Conservation (phyloP, 1,140 invertebrate genomes). For the Drosophila mayri region DNA sequence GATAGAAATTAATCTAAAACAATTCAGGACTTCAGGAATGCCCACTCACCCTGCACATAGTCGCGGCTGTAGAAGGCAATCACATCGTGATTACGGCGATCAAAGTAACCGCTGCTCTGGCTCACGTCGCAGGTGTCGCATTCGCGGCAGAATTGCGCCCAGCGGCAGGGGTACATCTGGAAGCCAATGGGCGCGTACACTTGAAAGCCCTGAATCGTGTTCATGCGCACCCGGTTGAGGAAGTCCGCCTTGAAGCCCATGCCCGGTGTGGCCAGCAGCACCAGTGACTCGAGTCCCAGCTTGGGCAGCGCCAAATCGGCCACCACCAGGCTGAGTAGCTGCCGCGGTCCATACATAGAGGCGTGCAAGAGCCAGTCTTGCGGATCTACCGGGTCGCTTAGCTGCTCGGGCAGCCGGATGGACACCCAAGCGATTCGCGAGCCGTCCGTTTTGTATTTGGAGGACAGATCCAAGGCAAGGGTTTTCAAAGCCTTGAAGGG, state of each 20-base stretch:
- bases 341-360: constrained; percentile 77
- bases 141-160: constrained; percentile 86
- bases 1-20: neutral
- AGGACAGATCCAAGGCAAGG: constrained; percentile 87
- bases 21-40: neutral
- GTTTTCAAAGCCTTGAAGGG: constrained; percentile 89
- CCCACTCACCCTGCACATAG: constrained; percentile 89
- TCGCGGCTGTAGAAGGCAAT: constrained; percentile 93
- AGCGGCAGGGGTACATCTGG: constrained; percentile 88
- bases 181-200: constrained; percentile 94
- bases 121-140: constrained; percentile 89
- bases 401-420: constrained; percentile 87
- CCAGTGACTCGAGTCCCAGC: constrained; percentile 89
- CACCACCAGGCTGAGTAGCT: constrained; percentile 88
- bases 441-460: constrained; percentile 89
- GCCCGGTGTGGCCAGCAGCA: constrained; percentile 88
- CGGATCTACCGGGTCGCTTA: constrained; percentile 53
- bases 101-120: constrained; percentile 93
- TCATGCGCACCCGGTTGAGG: constrained; percentile 94
- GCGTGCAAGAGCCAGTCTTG: constrained; percentile 71
- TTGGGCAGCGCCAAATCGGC: constrained; percentile 90
- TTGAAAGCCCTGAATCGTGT: constrained; percentile 92
- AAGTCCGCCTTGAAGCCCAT: constrained; percentile 92
- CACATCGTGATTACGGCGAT: constrained; percentile 89
- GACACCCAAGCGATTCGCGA: constrained; percentile 90